phyloP scores from a whole-genome alignment of 2,113 vertebrate species.

The Panthera uncia region DNA sequence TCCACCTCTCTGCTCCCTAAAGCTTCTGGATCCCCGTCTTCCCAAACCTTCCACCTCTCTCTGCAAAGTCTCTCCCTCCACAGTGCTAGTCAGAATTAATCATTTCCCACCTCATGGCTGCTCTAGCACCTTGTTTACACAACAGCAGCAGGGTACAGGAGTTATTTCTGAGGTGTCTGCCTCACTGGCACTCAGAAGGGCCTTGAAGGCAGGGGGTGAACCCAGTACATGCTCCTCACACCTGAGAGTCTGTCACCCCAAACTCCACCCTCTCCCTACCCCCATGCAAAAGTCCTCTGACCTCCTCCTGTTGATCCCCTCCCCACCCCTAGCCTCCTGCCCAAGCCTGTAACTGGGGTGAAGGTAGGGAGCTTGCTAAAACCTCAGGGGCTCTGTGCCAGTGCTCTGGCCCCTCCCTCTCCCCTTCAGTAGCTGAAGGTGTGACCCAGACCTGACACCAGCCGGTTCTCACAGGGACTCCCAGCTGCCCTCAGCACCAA shows the following conservation, averaged over 20 bases:
- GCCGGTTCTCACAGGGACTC: not conserved
- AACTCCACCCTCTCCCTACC: not conserved
- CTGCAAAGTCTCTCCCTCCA: not conserved
- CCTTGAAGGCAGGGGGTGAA: not conserved
- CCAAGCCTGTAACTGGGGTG: not conserved
- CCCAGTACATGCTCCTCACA: constrained; percentile 9
- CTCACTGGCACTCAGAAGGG: not conserved
- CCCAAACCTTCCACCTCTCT: not conserved
- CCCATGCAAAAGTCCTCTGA: not conserved
- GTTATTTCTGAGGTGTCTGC: constrained; percentile 35
- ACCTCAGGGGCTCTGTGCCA: not conserved
- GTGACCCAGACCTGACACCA: not conserved
- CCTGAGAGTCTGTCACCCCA: not conserved
- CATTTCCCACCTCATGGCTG: constrained; percentile 33
- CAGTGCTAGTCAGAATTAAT: constrained; percentile 12
- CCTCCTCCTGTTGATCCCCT: not conserved
- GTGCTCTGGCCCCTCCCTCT: not conserved
- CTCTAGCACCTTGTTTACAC: not conserved
- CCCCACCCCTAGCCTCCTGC: not conserved
- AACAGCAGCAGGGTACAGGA: not conserved
- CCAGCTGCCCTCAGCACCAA: not conserved
- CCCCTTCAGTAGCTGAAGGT: not conserved
- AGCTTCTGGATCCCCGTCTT: constrained; percentile 13
- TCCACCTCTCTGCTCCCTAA: not conserved
- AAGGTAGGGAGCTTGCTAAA: not conserved